Evolutionary conservation across 2,888 invertebrate species (phyloP), one percentile per base, ranked within the genome.

Genomic region (Stictocephala bisonia): DNA sequence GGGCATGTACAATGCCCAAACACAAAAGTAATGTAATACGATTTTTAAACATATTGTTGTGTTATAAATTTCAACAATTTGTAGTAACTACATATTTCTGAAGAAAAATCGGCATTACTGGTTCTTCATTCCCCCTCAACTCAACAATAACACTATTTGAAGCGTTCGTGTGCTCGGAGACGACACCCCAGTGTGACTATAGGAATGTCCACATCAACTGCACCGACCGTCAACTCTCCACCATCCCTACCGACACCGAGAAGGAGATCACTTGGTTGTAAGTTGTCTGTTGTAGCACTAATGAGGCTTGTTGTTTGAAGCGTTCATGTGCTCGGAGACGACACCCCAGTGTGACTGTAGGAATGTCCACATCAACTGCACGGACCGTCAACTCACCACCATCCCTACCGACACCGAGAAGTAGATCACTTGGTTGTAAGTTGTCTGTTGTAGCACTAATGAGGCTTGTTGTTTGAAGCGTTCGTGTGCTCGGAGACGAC

Each of bases 351-450:
- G 86, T 76, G 79, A 80, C 27, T 86, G 86, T 78, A 76, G 80
- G 35, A 84, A 85, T 72, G 81, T 83, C n/a, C 81, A 82, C 58
- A 84, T 85, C 78, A 81, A 85, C 79, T 86, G 86, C 76, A 81
- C 82, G 1, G 79, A 81, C 6, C 77, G 80, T 13, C 80, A 80
- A 1, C 78, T 85, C 2, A 70, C 72, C 0, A 26, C 56, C 0
- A 75, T 84, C 1, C 84, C 84, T 15, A 22, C 48, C n/a, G 80
- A 82, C 56, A 80, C 82, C 15, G 83, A 84, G 76, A 79, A 79
- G 53, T 81, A 81, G 73, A 83, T 83, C 31, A 81, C 82, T 40
- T 79, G 80, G 76, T 82, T 82, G 83, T 83, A 75, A 82, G 83
- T 81, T n/a, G n/a, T n/a, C n/a, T n/a, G n/a, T n/a, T n/a, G n/a